Evolutionary conservation across 2,113 vertebrate genomes (phyloP).

Genomic region (Dryoscopus gambensis): DNA sequence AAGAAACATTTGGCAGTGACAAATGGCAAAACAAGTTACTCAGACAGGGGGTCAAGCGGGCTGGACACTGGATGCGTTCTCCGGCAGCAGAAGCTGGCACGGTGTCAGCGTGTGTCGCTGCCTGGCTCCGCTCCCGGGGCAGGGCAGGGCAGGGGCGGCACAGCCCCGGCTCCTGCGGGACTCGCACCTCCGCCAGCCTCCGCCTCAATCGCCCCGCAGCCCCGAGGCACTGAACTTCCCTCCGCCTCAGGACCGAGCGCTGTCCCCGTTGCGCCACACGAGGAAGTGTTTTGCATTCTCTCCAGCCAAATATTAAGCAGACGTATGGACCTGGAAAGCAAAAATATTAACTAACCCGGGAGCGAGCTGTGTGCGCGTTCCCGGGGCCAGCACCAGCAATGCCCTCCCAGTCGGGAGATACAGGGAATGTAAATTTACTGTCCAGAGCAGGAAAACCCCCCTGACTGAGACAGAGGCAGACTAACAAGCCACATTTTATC

Average conservation of each 20-base stretch:
- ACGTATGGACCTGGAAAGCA: not conserved
- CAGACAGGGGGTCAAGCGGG: not conserved
- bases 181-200: not conserved
- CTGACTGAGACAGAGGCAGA: not conserved
- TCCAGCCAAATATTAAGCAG: not conserved
- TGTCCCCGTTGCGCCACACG: not conserved
- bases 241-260: not conserved
- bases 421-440: accelerated
- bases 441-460: not conserved
- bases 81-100: not conserved
- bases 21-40: constrained; percentile 46
- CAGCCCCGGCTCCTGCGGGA: not conserved
- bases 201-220: accelerated
- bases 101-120: not conserved
- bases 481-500: not conserved
- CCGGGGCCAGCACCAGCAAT: not conserved
- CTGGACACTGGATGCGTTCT: not conserved
- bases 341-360: not conserved
- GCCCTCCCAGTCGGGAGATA: not conserved
- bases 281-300: not conserved
- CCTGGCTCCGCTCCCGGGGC: not conserved
- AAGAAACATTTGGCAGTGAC: constrained; percentile 51
- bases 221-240: not conserved
- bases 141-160: not conserved
- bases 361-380: accelerated